Conservation (phyloP, 2,888 invertebrate genomes). For the Morinoia aosen region DNA sequence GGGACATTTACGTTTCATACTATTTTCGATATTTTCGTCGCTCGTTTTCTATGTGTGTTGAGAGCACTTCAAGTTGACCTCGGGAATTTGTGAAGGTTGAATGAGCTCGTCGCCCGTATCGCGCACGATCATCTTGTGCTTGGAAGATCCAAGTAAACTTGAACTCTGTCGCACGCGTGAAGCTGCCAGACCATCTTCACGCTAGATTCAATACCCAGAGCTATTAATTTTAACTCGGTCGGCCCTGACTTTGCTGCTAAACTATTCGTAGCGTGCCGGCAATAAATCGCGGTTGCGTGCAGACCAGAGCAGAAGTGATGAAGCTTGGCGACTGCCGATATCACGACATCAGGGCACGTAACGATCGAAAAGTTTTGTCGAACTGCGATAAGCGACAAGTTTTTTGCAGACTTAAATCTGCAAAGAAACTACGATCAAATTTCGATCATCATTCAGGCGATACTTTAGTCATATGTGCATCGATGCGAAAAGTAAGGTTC, state of each 20-base stretch:
- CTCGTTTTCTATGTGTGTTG: background rate
- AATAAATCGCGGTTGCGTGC: background rate
- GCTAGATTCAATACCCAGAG: background rate
- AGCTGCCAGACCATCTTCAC: background rate
- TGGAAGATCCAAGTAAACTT: background rate
- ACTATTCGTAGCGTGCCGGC: background rate
- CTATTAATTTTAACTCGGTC: background rate
- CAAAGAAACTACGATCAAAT: background rate
- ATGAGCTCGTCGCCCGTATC: background rate
- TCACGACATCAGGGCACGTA: conserved; percentile 16
- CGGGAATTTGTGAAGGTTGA: background rate
- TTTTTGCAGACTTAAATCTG: background rate
- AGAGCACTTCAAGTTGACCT: background rate
- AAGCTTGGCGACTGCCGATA: background rate
- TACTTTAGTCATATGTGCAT: background rate
- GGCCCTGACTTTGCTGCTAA: background rate
- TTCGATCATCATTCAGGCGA: background rate
- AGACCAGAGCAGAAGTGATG: background rate
- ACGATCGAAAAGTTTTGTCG: background rate
- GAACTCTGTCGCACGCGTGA: background rate
- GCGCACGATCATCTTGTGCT: background rate
- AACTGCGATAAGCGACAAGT: background rate
- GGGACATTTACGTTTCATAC: background rate
- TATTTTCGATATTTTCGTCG: background rate
- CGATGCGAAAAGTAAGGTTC: background rate